Evolutionary conservation across 2,113 vertebrate genomes (phyloP), one percentile per base, ranked within the genome.

Genomic region (Dinomys branickii): DNA sequence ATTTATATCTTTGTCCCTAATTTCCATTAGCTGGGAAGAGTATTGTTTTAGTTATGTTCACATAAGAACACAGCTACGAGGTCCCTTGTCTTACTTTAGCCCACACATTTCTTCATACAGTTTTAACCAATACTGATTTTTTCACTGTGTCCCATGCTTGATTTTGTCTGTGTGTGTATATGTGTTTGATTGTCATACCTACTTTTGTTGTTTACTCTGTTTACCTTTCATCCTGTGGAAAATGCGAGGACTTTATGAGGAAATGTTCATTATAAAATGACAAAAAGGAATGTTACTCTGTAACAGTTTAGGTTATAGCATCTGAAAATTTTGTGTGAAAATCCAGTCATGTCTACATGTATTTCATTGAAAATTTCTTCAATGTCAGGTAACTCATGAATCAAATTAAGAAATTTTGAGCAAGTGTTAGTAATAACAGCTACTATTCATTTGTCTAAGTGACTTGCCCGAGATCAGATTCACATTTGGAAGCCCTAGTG

Each of bases 301-400:
- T 91, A 44, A 80, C 63, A 63, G 67, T 28, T 61, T 80, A 44
- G 13, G 52, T 77, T 93, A 54, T 50, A 6, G 30, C 58, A 59
- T 94, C 44, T 93, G 33, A 91, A 92, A 47, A 86, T 28, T 78
- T 1, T 90, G 8, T 88, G 8, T 86, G 52, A 85, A 86, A 84
- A 24, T 83, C 71, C 54, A 22, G 17, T 94, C 38, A 77, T 33
- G 54, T 12, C 26, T 87, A 3, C n/a, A 58, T 83, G 81, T 38
- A 65, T 87, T 94, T 88, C 19, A 30, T 38, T 96, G 35, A 22
- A 71, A 71, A 65, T 88, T 94, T 77, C 61, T 33, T 95, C 80
- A 47, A 9, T 90, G 16, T 89, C 19, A 47, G 47, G 4, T 95
- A 86, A 58, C 16, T 93, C 8, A 77, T 71, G 44, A 87, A 78